These are phyloP conservation scores for Harpagifer antarcticus DNA, from an alignment of 2,797 vertebrate species.

Conservation along the genomic window DNA sequence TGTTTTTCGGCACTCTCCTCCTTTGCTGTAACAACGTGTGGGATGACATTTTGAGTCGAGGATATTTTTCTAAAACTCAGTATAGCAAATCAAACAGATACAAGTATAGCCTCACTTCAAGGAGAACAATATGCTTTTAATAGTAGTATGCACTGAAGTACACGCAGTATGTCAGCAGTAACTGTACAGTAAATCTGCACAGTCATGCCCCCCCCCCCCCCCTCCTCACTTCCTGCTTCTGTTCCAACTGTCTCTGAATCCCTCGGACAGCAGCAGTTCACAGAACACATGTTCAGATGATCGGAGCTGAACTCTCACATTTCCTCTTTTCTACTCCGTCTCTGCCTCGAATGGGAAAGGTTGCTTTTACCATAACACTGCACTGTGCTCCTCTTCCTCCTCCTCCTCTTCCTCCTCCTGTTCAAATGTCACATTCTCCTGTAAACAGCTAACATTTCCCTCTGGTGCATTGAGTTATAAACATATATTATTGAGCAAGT, in stretches of 20 bases:
- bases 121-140: too few relatives aligned
- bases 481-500: too few relatives aligned
- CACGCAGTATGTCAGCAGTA: too few relatives aligned
- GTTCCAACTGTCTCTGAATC: slow-evolving; percentile 7
- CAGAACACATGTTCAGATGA: not conserved
- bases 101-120: too few relatives aligned
- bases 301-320: not conserved
- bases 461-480: not conserved
- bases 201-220: too few relatives aligned
- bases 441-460: not conserved
- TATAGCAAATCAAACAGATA: too few relatives aligned
- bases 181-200: too few relatives aligned
- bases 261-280: not conserved
- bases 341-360: not conserved
- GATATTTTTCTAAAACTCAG: too few relatives aligned
- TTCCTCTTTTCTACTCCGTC: not conserved
- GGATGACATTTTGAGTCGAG: too few relatives aligned
- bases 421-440: slow-evolving; percentile 21
- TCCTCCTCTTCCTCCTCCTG: not conserved
- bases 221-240: slow-evolving; percentile 22
- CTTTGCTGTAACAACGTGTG: too few relatives aligned
- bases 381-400: not conserved
- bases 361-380: slow-evolving; percentile 2
- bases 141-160: too few relatives aligned
- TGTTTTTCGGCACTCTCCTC: too few relatives aligned